Evolutionary conservation across 2,888 invertebrate species (phyloP), one percentile per base, ranked within the genome.

Genomic region (Megaustenia siamemsis): DNA sequence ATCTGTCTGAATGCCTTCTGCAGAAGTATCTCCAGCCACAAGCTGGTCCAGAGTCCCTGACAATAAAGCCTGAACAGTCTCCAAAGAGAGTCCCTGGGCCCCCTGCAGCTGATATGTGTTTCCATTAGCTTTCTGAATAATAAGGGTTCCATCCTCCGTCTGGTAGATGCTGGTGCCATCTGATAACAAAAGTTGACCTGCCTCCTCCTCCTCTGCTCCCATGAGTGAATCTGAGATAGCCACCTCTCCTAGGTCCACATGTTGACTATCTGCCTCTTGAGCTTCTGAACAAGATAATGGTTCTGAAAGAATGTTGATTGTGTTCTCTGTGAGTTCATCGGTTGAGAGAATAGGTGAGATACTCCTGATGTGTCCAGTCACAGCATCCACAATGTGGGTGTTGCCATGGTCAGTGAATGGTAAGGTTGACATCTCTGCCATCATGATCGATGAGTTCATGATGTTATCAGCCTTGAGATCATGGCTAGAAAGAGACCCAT

Each of bases 21-120:
- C 21, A n/a, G 45, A 5, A n/a, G 24, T n/a, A 45, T 83, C 56
- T 10, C 3, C 78, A 2, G 38, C 60, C 1, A 68, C 56, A 21
- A 85, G 53, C 75, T 86, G 86, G 66, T 88, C 86, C 40, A 86
- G 82, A 60, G 86, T 83, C 69, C 87, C 88, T 12, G 90, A 90
- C n/a, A 94, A 88, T 40, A 94, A 86, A 0, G 93, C 93, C 82
- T 94, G 94, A 5, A 94, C 91, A 15, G 93, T 93, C 83, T 94
- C 94, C 68, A 93, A 88, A 86, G 90, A 91, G 56, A 90, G 90
- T 3, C 78, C 86, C 40, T 84, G 82, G 35, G 90, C 89, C 8
- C 93, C 93, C 78, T 93, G 93, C 18, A 93, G 87, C 87, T 93
- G 93, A 73, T 93, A 88, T 0, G 92, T 91, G 15, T 91, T 90